Evolutionary conservation across 2,888 invertebrate genomes (phyloP).

Genomic region (Agapostemon virescens): DNA sequence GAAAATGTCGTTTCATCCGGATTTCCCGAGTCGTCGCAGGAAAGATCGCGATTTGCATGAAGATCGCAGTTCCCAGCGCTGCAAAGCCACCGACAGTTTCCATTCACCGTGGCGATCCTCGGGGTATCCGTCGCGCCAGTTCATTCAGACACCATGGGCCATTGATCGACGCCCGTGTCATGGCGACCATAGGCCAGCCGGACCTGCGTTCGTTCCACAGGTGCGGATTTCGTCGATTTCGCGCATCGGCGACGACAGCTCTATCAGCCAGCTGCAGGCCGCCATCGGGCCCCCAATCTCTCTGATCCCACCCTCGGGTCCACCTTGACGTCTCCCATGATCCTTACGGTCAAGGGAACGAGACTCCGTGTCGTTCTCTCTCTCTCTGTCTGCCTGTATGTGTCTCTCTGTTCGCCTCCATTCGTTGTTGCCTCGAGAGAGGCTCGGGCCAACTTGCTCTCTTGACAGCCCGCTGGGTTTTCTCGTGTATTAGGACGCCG

Average conservation of each 20-base stretch:
- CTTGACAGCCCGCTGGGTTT: constrained; percentile 66
- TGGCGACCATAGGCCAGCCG: constrained; percentile 7
- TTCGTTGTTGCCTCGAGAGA: constrained; percentile 46
- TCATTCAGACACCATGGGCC: background rate
- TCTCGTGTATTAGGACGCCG: constrained; percentile 56
- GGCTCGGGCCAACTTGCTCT: constrained; percentile 63
- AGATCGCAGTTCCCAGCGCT: background rate
- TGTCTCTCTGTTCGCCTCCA: background rate
- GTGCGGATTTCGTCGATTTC: constrained; percentile 68
- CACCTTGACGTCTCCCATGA: constrained; percentile 58
- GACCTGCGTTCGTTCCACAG: constrained; percentile 64
- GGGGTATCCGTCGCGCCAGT: background rate
- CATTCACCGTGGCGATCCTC: background rate
- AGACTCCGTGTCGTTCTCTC: constrained; percentile 43
- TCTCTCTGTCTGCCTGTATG: too few species aligned
- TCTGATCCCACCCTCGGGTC: constrained; percentile 37
- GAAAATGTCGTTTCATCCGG: too few species aligned
- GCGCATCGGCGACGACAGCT: constrained; percentile 61
- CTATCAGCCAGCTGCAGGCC: constrained; percentile 66
- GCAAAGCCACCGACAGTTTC: background rate
- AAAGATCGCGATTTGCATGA: too few species aligned
- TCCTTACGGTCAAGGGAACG: constrained; percentile 43
- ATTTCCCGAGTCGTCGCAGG: too few species aligned
- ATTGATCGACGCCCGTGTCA: constrained; percentile 16
- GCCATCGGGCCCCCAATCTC: constrained; percentile 28